Percentiles rank a stretch among this genome's conserved stretches.
Evolutionary conservation across 2,113 vertebrate species (phyloP).

Genomic region (Hippocampus comes): DNA sequence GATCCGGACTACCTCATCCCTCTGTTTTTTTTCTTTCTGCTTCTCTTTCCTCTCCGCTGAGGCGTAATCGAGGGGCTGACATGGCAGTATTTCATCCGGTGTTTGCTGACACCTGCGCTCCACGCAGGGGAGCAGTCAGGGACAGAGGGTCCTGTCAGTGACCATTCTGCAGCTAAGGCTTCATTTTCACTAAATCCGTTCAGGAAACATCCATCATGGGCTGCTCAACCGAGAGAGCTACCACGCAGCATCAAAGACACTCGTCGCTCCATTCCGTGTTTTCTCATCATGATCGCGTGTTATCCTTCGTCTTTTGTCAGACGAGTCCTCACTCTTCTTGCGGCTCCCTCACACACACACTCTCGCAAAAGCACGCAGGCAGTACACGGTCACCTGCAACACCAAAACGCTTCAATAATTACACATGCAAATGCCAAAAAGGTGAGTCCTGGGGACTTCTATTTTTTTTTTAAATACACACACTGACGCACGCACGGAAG

Average conservation of each 20-base stretch:
- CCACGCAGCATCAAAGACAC: slow-evolving; percentile 23
- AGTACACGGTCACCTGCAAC: background rate
- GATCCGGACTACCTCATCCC: background rate
- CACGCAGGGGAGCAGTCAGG: slow-evolving; percentile 16
- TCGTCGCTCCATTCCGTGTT: slow-evolving; percentile 43
- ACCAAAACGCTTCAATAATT: slow-evolving; percentile 30
- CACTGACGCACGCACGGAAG: background rate
- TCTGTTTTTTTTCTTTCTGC: slow-evolving; percentile 10
- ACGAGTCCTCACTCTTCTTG: background rate
- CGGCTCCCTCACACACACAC: slow-evolving; percentile 2
- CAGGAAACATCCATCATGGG: slow-evolving; percentile 57
- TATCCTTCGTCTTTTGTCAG: slow-evolving; percentile 6
- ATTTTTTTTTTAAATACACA: background rate
- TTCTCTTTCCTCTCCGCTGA: slow-evolving; percentile 16
- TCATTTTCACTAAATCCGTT: slow-evolving; percentile 64
- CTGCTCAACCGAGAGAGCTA: slow-evolving; percentile 33
- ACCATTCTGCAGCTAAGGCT: slow-evolving; percentile 14
- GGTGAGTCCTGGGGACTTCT: background rate
- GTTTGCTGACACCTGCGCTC: slow-evolving; percentile 33
- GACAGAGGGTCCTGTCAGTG: slow-evolving; percentile 24
- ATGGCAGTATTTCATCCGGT: slow-evolving; percentile 40
- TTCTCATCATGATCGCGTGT: slow-evolving; percentile 19
- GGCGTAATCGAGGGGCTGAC: slow-evolving; percentile 41
- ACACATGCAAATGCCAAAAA: slow-evolving; percentile 53
- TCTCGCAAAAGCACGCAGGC: background rate